Evolutionary conservation across 2,888 invertebrate genomes (phyloP).

Genomic region (Perizoma flavofasciatum): DNA sequence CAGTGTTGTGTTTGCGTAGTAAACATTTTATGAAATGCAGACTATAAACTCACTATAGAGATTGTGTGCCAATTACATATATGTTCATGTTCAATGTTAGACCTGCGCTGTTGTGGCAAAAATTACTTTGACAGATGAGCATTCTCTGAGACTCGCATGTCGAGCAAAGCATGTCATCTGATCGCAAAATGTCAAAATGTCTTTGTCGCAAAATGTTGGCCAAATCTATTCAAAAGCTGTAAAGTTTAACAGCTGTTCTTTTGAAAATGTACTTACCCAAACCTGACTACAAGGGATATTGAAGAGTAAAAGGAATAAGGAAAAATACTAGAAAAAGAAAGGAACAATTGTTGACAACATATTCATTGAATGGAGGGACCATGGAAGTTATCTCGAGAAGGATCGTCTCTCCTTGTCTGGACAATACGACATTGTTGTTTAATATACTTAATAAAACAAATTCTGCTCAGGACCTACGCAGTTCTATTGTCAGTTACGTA

Average conservation of each 20-base stretch:
- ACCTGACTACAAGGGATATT: slow-evolving; percentile 48
- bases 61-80: too few species aligned
- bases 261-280: slow-evolving; percentile 2
- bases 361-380: slow-evolving; percentile 56
- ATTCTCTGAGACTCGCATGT: background rate
- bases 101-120: background rate
- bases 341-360: slow-evolving; percentile 54
- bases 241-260: slow-evolving; percentile 12
- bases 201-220: background rate
- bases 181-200: too few species aligned
- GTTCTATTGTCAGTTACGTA: slow-evolving; percentile 5
- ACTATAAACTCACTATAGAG: too few species aligned
- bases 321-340: slow-evolving; percentile 54
- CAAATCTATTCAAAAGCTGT: slow-evolving; percentile 1
- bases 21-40: too few species aligned
- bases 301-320: slow-evolving; percentile 57
- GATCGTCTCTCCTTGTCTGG: slow-evolving; percentile 51
- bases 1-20: too few species aligned
- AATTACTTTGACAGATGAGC: background rate
- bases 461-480: slow-evolving; percentile 21
- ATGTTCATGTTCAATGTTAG: background rate
- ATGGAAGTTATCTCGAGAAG: slow-evolving; percentile 53
- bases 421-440: slow-evolving; percentile 60
- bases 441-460: slow-evolving; percentile 47
- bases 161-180: too few species aligned